phyloP scores from a whole-genome alignment of 1,140 invertebrate species.

The Lepidurus packardi region DNA sequence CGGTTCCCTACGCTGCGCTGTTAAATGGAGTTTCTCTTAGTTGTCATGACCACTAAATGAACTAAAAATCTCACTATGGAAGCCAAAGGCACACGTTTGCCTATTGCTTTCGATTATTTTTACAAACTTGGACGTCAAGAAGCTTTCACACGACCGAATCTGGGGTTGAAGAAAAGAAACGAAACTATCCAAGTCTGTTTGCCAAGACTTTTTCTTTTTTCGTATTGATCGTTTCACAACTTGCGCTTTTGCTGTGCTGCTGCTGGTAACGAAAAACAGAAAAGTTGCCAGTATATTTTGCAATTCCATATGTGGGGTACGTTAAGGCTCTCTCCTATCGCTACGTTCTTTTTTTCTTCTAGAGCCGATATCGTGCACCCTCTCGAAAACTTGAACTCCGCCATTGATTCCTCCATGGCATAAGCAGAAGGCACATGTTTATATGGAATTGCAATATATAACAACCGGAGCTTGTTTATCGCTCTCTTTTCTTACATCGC shows the following conservation, averaged over 20 bases:
- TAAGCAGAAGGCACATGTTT: neutral
- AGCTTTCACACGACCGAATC: neutral
- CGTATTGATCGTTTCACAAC: constrained; percentile 19
- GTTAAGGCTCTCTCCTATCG: neutral
- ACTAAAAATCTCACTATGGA: constrained; percentile 19
- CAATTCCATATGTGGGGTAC: constrained; percentile 4
- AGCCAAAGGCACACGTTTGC: neutral
- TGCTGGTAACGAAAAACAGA: neutral
- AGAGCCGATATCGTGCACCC: neutral
- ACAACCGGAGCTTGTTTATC: too few species aligned
- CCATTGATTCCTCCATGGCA: neutral
- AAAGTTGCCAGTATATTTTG: constrained; percentile 8
- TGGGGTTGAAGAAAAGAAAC: neutral
- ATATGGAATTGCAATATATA: too few species aligned
- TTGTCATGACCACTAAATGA: constrained; percentile 12
- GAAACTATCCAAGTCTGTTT: neutral
- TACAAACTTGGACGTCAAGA: neutral
- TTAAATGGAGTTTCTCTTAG: neutral
- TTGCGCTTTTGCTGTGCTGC: neutral
- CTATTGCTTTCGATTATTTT: neutral
- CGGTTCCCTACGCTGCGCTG: neutral
- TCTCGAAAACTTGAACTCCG: neutral
- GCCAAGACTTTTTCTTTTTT: neutral
- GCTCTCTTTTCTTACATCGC: too few species aligned
- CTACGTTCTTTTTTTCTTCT: neutral